Evolutionary conservation across 2,888 invertebrate genomes (phyloP), one percentile per base, ranked within the genome.

Genomic region (Hydropsyche betteni): DNA sequence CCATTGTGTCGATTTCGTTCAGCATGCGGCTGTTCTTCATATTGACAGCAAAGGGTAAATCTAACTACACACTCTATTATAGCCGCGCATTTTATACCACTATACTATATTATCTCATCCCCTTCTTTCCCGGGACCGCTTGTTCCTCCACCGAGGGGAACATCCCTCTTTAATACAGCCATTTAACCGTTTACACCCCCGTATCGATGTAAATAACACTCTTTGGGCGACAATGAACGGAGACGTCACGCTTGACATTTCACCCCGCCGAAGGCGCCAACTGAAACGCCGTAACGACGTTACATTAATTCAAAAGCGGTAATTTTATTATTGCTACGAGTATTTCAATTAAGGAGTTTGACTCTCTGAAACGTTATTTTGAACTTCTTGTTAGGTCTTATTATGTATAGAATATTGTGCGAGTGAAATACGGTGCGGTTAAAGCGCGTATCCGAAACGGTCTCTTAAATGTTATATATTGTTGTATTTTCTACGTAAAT

Each of bases 121-220:
- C 70, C 70, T 33, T 69, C 34, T 36, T 64, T 24, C 64, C 12
- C 34, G 36, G 64, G 24, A 24, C 44, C 44, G 44, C 64, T 64
- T 64, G 33, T 52, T 53, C n/a, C 24, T 14, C 34, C 14, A 7
- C n/a, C 24, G 51, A 70, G 52, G 53, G 70, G 36, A 70, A 38
- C 52, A 53, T 70, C 70, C 70, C 70, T 70, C 51, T 44, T 70
- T 51, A 70, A 70, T 52, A 70, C 52, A 70, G 70, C 53, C 70
- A 70, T 70, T 70, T 70, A 70, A 70, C 70, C 33, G 33, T 70
- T 70, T 51, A 70, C 70, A 64, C 34, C 64, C 64, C 36, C 64
- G 12, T 64, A 64, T 64, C 64, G 64, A 64, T 64, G 64, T 34
- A 64, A 64, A 36, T 64, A 33, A 36, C 34, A 64, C 64, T 12